Base-by-base conservation (phyloP, 2,888 invertebrate species). In the Crepidodera aurea region DNA sequence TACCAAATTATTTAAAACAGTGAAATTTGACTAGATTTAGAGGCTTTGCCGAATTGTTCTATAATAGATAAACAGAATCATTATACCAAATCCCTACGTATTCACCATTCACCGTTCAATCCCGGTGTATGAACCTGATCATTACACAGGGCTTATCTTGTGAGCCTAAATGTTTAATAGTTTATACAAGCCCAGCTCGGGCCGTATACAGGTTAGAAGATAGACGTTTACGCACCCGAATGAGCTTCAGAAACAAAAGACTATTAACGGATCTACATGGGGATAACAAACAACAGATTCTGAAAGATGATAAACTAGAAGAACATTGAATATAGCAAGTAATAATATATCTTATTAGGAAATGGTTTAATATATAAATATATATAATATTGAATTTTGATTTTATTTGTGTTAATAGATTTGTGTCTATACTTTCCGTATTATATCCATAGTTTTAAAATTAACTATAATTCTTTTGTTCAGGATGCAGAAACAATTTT, bases 31-130 rank as follows among this genome's bases (percentile, higher is more conserved):
- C n/a, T n/a, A n/a, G n/a, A n/a, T n/a, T n/a, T n/a, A n/a, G n/a
- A n/a, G n/a, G n/a, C n/a, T n/a, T n/a, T n/a, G n/a, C n/a, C n/a
- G n/a, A n/a, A n/a, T 34, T 34, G 34, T 34, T 12, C 32, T 19
- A 51, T 51, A 51, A 51, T 51, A 51, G 51, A 39, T 51, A 51
- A 51, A 51, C 39, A 39, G 18, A 51, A 22, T 51, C 37, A 37
- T 16, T 19, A 13, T 12, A 10, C 51, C 37, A 19, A 10, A 51
- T 15, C 37, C 34, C 51, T 18, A 4, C n/a, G 34, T 34, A 25
- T 51, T 51, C 15, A 39, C 40, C 40, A 40, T 54, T 54, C 40
- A 39, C 40, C 40, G 37, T 54, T 54, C 40, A 29, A 40, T 15
- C 25, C 40, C 29, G 18, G 27, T 13, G 40, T 40, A 29, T 54